Evolutionary conservation across 2,797 vertebrate genomes (phyloP).

Genomic region (Pteropus rufus): DNA sequence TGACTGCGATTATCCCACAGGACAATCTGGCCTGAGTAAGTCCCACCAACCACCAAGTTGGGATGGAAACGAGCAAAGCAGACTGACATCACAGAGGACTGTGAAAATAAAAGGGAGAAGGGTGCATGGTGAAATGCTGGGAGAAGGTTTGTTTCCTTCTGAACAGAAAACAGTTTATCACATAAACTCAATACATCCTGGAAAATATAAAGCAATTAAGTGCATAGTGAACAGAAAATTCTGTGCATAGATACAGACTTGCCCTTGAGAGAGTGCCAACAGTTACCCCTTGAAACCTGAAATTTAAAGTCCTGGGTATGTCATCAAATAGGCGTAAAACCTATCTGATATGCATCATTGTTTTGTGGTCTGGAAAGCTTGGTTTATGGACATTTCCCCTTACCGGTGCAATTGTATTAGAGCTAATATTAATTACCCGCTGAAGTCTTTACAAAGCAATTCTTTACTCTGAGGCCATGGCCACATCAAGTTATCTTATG

Average conservation of each 20-base stretch:
- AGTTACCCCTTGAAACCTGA: constrained; percentile 33
- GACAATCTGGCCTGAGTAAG: constrained; percentile 97
- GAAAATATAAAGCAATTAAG: not conserved
- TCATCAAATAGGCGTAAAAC: constrained; percentile 52
- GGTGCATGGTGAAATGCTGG: not conserved
- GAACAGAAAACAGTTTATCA: not conserved
- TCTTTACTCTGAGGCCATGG: not conserved
- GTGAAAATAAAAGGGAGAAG: constrained; percentile 51
- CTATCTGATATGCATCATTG: constrained; percentile 16
- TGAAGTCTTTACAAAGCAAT: not conserved
- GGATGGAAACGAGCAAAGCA: constrained; percentile 98
- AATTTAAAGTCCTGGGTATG: constrained; percentile 18
- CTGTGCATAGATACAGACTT: not conserved
- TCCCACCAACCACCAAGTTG: constrained; percentile 96
- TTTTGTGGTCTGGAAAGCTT: constrained; percentile 30
- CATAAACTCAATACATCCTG: not conserved
- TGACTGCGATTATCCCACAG: constrained; percentile 99
- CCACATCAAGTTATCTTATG: not conserved
- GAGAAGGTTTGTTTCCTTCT: not conserved
- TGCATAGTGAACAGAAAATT: not conserved
- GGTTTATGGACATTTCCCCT: not conserved
- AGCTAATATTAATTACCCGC: not conserved
- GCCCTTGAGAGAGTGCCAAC: not conserved
- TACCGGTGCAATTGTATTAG: not conserved
- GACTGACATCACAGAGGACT: constrained; percentile 98